Evolutionary conservation across 1,140 invertebrate genomes (phyloP).

Genomic region (Heliconius nattereri): DNA sequence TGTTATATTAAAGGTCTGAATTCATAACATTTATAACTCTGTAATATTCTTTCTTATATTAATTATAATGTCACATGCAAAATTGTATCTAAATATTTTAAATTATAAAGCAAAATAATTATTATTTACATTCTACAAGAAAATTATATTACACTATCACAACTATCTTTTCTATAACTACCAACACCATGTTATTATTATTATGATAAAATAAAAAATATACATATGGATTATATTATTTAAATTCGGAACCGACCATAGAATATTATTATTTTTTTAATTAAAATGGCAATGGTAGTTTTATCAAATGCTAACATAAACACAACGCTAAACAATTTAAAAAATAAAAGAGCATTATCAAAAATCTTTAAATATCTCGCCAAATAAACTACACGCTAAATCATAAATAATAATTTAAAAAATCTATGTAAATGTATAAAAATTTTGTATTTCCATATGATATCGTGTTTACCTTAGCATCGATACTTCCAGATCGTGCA

Average conservation of each 20-base stretch:
- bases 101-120: conserved; percentile 1
- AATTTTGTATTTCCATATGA: not conserved
- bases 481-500: conserved; percentile 84
- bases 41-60: not conserved
- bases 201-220: not conserved
- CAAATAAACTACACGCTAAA: conserved; percentile 36
- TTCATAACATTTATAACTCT: too few species aligned
- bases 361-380: conserved; percentile 21
- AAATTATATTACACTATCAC: conserved; percentile 6
- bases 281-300: conserved; percentile 30
- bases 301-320: conserved; percentile 42
- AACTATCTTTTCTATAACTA: conserved; percentile 20
- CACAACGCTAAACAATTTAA: conserved; percentile 37
- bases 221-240: not conserved
- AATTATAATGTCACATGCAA: not conserved
- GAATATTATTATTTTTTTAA: conserved; percentile 6
- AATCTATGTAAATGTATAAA: conserved; percentile 13
- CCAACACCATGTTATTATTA: conserved; percentile 20
- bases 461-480: conserved; percentile 82
- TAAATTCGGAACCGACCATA: not conserved
- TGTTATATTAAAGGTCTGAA: not conserved
- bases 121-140: conserved; percentile 6
- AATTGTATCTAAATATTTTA: not conserved
- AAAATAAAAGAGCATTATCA: conserved; percentile 36
- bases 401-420: conserved; percentile 32